Percentiles rank a stretch among this genome's conserved stretches.
phyloP scores from a whole-genome alignment of 2,113 vertebrate genomes.

The Lamprologus tigripictilis region DNA sequence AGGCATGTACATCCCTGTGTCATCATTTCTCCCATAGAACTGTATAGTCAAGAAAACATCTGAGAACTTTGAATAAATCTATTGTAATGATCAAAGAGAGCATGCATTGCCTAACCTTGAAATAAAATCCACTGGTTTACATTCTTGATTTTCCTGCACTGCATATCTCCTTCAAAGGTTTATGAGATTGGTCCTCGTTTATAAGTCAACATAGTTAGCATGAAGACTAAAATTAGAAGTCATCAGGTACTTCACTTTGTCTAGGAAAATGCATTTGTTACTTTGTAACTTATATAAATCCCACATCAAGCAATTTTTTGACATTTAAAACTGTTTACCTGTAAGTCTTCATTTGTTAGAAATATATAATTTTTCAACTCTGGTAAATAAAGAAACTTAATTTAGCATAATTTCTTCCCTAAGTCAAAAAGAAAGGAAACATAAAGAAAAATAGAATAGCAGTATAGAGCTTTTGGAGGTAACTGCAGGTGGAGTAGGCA shows the following conservation, averaged over 20 bases:
- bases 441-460: not conserved
- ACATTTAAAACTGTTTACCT: not conserved
- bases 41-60: not conserved
- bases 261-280: not conserved
- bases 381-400: not conserved
- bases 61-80: slow-evolving; percentile 5
- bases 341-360: not conserved
- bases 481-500: not conserved
- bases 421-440: not conserved
- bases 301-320: not conserved
- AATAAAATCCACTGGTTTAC: slow-evolving; percentile 15
- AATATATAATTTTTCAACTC: not conserved
- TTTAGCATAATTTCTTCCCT: not conserved
- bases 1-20: not conserved
- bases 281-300: not conserved
- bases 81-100: slow-evolving; percentile 4
- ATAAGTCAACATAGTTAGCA: not conserved
- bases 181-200: not conserved
- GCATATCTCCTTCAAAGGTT: not conserved
- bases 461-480: not conserved
- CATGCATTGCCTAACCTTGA: not conserved
- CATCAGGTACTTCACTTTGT: not conserved
- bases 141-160: not conserved
- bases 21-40: not conserved
- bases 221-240: not conserved